Evolutionary conservation across 2,888 invertebrate genomes (phyloP).

Genomic region (Rhimphoctona megacephalus): DNA sequence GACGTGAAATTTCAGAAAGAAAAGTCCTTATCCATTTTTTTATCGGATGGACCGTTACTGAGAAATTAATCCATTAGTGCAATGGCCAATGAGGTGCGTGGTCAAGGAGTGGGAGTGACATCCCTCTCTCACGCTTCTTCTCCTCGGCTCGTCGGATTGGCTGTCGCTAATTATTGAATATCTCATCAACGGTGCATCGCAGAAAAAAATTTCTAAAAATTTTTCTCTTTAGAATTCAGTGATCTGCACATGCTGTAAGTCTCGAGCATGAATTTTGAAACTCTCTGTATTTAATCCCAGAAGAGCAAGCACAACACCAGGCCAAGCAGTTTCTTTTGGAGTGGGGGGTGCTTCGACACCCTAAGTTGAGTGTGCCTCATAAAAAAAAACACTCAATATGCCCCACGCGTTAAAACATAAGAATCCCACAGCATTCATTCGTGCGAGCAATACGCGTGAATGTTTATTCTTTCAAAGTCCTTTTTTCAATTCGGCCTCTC

Average conservation of each 20-base stretch:
- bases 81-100: not conserved
- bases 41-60: not conserved
- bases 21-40: not conserved
- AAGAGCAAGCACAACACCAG: slow-evolving; percentile 46
- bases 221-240: not conserved
- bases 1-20: not conserved
- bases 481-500: slow-evolving; percentile 13
- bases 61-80: not conserved
- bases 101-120: not conserved
- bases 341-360: slow-evolving; percentile 29
- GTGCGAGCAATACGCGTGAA: slow-evolving; percentile 40
- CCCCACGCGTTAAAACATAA: slow-evolving; percentile 66
- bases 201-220: not conserved
- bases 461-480: slow-evolving; percentile 51
- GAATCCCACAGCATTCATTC: slow-evolving; percentile 56
- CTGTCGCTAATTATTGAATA: not conserved
- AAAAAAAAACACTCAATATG: slow-evolving; percentile 63
- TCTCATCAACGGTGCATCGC: not conserved
- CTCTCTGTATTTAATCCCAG: slow-evolving; percentile 23
- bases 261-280: not conserved
- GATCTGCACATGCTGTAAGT: not conserved
- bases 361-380: slow-evolving; percentile 52
- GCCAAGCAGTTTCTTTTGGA: slow-evolving; percentile 23
- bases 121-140: not conserved
- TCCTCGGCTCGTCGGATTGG: not conserved